phyloP scores from a whole-genome alignment of 2,113 vertebrate species.

The Bos indicus region DNA sequence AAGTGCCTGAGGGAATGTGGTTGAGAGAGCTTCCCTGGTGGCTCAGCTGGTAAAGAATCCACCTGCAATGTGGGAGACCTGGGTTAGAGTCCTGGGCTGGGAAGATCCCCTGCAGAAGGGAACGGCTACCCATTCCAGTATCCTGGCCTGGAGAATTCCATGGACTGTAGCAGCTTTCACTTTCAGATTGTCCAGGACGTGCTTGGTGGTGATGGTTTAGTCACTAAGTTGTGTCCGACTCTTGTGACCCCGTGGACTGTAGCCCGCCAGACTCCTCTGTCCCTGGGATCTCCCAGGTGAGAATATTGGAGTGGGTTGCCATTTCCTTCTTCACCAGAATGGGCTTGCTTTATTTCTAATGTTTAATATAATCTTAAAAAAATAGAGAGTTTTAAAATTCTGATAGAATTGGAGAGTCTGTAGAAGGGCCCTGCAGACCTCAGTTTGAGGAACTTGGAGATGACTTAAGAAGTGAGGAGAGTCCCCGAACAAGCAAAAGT shows the following conservation, averaged over 20 bases:
- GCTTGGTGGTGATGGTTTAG: background rate
- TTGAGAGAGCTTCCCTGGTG: background rate
- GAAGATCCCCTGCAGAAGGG: background rate
- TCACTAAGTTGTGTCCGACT: background rate
- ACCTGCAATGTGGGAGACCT: background rate
- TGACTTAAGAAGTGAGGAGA: background rate
- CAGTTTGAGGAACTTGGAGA: background rate
- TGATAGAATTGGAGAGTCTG: background rate
- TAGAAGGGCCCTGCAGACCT: background rate
- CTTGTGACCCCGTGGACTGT: background rate
- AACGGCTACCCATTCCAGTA: background rate
- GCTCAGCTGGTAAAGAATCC: background rate
- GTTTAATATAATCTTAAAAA: background rate
- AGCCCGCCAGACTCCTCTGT: background rate
- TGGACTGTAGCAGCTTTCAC: background rate
- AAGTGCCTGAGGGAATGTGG: background rate
- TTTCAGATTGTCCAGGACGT: background rate
- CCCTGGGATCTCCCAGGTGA: background rate
- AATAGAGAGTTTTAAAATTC: background rate
- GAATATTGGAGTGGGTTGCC: background rate
- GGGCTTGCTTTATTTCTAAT: background rate
- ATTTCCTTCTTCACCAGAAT: background rate
- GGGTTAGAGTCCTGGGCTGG: background rate
- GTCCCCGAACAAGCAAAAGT: background rate
- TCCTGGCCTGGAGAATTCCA: background rate